Conservation (phyloP, 2,113 vertebrate genomes). For the Ursus arctos region DNA sequence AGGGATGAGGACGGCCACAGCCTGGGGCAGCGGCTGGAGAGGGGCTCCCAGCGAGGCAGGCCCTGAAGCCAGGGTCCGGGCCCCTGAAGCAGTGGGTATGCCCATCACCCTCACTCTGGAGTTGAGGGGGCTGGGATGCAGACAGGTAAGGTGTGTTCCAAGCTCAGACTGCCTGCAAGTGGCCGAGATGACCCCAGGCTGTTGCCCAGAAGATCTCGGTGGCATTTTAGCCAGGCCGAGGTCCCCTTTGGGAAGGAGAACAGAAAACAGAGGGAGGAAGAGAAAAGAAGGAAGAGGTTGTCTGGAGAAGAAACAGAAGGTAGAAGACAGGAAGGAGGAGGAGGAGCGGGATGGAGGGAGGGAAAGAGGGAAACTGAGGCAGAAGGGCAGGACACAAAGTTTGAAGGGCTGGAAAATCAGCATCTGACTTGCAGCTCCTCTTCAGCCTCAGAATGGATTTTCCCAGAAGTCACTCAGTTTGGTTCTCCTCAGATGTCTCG, state of each 20-base stretch:
- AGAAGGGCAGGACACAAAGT: background rate
- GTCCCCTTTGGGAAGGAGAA: background rate
- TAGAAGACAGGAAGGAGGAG: background rate
- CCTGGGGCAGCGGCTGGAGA: rapidly evolving
- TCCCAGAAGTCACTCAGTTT: background rate
- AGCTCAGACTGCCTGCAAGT: background rate
- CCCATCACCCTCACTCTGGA: background rate
- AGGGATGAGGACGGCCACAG: background rate
- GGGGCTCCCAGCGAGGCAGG: background rate
- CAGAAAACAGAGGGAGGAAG: background rate
- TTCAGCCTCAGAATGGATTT: background rate
- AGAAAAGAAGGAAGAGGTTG: background rate
- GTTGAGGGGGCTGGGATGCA: background rate
- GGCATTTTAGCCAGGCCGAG: background rate
- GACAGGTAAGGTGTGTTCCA: background rate
- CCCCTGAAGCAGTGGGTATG: background rate
- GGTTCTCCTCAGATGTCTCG: background rate
- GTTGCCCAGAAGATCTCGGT: background rate
- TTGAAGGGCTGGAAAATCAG: background rate
- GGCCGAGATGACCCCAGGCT: background rate
- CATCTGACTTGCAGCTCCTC: background rate
- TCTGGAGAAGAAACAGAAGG: background rate
- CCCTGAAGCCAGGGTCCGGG: background rate
- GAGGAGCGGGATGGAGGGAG: too few species aligned
- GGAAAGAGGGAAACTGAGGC: background rate